A percentile compares a stretch with the other conserved stretches of the same genome.
Evolutionary conservation across 37 sponge, comb jelly and placozoan genomes (phyloP).

Genomic region (Amphimedon queenslandica): DNA sequence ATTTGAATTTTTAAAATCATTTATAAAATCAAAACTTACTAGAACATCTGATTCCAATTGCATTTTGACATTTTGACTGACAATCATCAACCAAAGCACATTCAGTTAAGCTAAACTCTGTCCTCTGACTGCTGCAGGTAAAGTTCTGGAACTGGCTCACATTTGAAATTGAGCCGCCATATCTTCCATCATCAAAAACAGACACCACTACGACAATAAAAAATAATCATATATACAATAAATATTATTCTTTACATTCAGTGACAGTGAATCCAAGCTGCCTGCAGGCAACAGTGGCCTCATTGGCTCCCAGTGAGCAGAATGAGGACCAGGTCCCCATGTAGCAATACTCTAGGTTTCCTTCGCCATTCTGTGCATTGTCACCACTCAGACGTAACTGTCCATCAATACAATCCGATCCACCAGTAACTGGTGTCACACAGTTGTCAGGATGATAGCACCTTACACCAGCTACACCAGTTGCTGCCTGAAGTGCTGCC

Average conservation of each 20-base stretch:
- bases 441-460: neutral
- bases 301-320: neutral
- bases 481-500: neutral
- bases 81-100: neutral
- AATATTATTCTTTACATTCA: conserved; percentile 1
- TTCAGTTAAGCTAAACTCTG: neutral
- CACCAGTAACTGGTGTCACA: neutral
- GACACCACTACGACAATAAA: neutral
- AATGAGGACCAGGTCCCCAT: conserved; percentile 1
- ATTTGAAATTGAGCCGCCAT: neutral
- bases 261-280: neutral
- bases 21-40: neutral
- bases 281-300: neutral
- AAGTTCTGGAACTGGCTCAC: neutral
- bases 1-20: neutral
- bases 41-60: conserved; percentile 2
- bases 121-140: neutral
- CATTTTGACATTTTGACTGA: neutral
- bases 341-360: neutral
- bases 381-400: neutral
- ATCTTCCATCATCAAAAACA: neutral
- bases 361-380: neutral
- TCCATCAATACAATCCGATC: neutral
- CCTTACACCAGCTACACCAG: neutral
- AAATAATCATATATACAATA: neutral